Percentiles rank a stretch among this genome's conserved stretches.
Evolutionary conservation across 1,140 invertebrate genomes (phyloP).

Genomic region (Arctopsyche grandis): DNA sequence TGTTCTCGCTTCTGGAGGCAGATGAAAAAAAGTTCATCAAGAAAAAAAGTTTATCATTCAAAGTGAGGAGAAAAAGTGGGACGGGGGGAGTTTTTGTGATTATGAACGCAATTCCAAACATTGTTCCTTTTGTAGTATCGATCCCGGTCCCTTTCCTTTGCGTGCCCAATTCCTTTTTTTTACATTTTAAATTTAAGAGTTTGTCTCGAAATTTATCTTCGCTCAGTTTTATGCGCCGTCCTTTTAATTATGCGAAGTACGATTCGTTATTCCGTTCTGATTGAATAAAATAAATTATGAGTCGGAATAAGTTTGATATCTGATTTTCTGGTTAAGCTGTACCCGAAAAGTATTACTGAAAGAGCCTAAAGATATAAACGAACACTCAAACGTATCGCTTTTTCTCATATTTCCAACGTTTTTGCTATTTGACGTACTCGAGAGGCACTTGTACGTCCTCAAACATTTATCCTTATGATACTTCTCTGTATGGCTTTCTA

Average conservation of each 20-base stretch:
- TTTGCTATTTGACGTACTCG: constrained; percentile 10
- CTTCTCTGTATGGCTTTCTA: not conserved
- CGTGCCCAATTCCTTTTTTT: not conserved
- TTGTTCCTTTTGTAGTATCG: constrained; percentile 10
- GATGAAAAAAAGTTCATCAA: constrained; percentile 23
- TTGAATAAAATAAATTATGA: not conserved
- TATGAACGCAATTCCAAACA: constrained; percentile 16
- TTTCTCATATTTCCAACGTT: constrained; percentile 3
- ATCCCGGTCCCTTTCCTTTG: not conserved
- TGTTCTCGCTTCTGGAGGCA: not conserved
- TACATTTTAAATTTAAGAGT: not conserved
- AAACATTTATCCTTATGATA: constrained; percentile 24
- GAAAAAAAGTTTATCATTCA: constrained; percentile 20
- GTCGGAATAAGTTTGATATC: not conserved
- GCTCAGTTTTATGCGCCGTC: not conserved
- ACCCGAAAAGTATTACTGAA: not conserved
- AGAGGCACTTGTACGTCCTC: not conserved
- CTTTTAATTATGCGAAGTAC: constrained; percentile 1
- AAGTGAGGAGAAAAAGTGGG: not conserved
- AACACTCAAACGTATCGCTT: constrained; percentile 8
- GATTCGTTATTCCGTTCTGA: too few relatives aligned
- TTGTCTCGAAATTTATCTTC: too few relatives aligned
- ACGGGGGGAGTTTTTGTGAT: not conserved
- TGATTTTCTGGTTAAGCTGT: not conserved
- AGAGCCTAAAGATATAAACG: too few relatives aligned